Conservation (phyloP, 2,113 vertebrate species). For the Uria lomvia region DNA sequence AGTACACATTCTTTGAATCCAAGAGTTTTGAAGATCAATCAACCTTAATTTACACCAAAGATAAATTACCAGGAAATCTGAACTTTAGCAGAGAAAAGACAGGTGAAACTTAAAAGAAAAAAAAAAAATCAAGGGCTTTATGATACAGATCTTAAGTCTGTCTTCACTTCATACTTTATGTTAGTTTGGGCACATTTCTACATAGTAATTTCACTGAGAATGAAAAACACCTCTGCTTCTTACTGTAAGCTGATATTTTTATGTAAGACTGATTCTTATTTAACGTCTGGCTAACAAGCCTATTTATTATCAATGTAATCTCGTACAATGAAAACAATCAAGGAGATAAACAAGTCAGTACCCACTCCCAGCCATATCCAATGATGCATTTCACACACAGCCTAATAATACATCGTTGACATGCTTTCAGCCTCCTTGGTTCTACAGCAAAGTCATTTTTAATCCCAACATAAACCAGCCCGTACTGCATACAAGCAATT, state of each 20-base stretch:
- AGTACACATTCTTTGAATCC: neutral
- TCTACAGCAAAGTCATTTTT: neutral
- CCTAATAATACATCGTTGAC: rapidly evolving
- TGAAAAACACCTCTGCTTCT: neutral
- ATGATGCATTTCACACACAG: neutral
- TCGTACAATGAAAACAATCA: neutral
- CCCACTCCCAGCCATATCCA: neutral
- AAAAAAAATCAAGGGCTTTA: neutral
- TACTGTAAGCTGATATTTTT: neutral
- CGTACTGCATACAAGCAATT: neutral
- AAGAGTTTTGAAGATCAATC: neutral
- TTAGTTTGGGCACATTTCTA: neutral
- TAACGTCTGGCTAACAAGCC: neutral
- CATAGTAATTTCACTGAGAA: neutral
- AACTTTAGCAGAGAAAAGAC: neutral
- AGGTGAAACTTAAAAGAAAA: neutral
- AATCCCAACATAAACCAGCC: neutral
- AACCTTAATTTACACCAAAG: neutral
- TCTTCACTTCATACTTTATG: neutral
- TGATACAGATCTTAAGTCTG: neutral
- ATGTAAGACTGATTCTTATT: neutral
- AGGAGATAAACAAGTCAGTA: neutral
- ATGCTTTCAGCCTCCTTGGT: neutral
- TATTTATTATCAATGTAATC: neutral
- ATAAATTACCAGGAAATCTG: neutral